Conservation (phyloP, 2,113 vertebrate genomes). For the Sceloporus tristichus region DNA sequence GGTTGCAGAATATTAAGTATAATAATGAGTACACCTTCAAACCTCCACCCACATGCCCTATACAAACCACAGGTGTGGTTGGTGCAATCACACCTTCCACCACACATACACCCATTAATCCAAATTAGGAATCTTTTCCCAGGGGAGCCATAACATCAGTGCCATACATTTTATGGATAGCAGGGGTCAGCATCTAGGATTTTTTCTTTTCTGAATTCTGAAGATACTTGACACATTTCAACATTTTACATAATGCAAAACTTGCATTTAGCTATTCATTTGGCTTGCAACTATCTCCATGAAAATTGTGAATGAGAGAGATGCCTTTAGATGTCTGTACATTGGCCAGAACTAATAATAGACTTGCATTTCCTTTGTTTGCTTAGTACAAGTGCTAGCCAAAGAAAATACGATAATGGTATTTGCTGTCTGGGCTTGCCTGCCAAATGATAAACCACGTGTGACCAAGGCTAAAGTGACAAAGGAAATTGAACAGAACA, state of each 20-base stretch:
- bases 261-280: no score
- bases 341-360: not conserved
- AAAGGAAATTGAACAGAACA: not conserved
- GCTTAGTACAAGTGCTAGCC: conserved; percentile 9
- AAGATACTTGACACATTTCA: not conserved
- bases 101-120: not conserved
- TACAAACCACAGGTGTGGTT: not conserved
- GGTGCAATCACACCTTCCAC: not conserved
- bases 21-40: not conserved
- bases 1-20: not conserved
- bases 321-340: no score
- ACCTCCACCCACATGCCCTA: not conserved
- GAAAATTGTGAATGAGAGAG: not conserved
- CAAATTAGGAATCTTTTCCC: not conserved
- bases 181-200: not conserved
- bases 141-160: not conserved
- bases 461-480: conserved; percentile 44
- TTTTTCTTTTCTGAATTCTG: not conserved
- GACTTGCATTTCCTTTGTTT: not conserved
- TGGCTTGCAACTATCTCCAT: not conserved
- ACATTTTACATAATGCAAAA: not conserved
- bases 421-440: conserved; percentile 65
- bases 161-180: not conserved
- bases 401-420: conserved; percentile 44
- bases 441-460: conserved; percentile 49